Percentiles rank a stretch among this genome's conserved stretches.
These are phyloP conservation scores for Andrena haemorrhoa DNA, from an alignment of 2,888 invertebrate genomes.

Conservation along the genomic window DNA sequence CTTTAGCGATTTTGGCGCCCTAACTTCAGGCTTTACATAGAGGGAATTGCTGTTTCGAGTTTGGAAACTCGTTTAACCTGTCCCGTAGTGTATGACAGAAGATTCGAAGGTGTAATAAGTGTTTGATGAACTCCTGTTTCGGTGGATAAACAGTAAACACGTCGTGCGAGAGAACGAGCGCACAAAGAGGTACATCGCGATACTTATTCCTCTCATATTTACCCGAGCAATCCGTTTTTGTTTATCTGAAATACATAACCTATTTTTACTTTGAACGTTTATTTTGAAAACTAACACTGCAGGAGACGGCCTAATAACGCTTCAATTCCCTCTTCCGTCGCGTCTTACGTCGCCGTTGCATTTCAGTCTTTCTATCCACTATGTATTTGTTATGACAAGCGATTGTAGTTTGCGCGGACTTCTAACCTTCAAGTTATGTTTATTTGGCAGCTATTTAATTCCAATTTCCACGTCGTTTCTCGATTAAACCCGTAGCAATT, in stretches of 20 bases:
- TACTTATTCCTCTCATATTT: slow-evolving; percentile 37
- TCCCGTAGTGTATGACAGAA: slow-evolving; percentile 66
- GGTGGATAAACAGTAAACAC: slow-evolving; percentile 35
- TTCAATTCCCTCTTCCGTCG: background rate
- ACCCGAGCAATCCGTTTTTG: slow-evolving; percentile 42
- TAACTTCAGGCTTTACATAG: slow-evolving; percentile 42
- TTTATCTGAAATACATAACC: slow-evolving; percentile 65
- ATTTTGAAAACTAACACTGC: slow-evolving; percentile 3
- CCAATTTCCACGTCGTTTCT: slow-evolving; percentile 1
- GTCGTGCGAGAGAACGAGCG: slow-evolving; percentile 48
- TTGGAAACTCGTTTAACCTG: slow-evolving; percentile 71
- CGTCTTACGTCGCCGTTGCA: background rate
- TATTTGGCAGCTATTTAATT: slow-evolving; percentile 32
- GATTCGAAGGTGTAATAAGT: slow-evolving; percentile 61
- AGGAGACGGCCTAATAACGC: background rate
- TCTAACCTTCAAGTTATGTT: slow-evolving; percentile 62
- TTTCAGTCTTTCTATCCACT: background rate
- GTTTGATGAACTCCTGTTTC: slow-evolving; percentile 58
- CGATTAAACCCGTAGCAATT: background rate
- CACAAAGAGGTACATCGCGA: slow-evolving; percentile 61
- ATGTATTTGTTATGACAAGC: slow-evolving; percentile 21
- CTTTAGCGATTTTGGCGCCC: slow-evolving; percentile 52
- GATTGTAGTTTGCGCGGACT: slow-evolving; percentile 54
- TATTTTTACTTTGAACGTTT: slow-evolving; percentile 21
- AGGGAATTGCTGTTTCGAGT: slow-evolving; percentile 59